Conservation (phyloP, 2,113 vertebrate species). For the Chaetops frenatus region DNA sequence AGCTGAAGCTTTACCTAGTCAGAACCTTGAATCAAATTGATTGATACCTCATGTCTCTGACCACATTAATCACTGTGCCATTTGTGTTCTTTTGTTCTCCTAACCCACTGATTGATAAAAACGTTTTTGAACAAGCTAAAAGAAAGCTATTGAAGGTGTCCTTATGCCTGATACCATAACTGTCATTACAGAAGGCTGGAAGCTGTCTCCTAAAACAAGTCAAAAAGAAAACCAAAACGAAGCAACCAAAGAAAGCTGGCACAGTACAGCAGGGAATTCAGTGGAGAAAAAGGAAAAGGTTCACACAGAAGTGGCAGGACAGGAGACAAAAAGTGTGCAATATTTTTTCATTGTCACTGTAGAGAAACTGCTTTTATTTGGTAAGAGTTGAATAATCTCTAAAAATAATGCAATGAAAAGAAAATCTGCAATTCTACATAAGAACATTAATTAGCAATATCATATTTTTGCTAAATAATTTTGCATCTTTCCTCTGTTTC, state of each 20-base stretch:
- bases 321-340: background rate
- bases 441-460: background rate
- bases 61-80: background rate
- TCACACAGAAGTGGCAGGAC: background rate
- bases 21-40: background rate
- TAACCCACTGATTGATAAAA: background rate
- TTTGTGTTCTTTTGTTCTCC: background rate
- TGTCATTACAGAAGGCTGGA: background rate
- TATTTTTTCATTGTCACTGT: background rate
- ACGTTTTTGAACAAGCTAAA: background rate
- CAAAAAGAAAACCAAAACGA: background rate
- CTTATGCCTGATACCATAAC: background rate
- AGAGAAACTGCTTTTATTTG: background rate
- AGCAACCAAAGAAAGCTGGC: background rate
- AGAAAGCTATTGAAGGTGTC: background rate
- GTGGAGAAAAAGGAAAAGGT: background rate
- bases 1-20: background rate
- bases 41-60: background rate
- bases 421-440: background rate
- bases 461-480: background rate
- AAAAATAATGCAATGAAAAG: background rate
- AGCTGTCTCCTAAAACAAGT: background rate
- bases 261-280: background rate
- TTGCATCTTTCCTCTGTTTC: background rate
- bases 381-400: background rate